Evolutionary conservation across 2,113 vertebrate species (phyloP), one percentile per base, ranked within the genome.

Genomic region (Diglossa brunneiventris): DNA sequence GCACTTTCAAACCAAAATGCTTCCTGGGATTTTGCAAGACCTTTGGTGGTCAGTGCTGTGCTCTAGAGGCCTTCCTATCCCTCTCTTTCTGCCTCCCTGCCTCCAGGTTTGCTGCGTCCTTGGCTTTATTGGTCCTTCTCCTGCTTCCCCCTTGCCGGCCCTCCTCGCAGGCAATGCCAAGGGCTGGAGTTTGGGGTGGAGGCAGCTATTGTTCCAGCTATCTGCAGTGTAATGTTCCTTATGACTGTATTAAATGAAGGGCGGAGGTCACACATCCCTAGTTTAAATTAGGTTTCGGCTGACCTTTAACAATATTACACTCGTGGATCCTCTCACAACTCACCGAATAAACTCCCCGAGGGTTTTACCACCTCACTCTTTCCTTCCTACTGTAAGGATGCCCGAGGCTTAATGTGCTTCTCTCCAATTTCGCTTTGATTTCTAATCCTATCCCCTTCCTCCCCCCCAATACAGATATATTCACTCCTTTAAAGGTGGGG

Each of bases 231-330:
- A 96, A 95, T 91, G 92, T 84, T 97, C 87, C 92, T 92, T 97
- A 92, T 11, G 83, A 97, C 95, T 96, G 94, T 97, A 95, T 95
- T 96, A 97, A 97, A 97, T 97, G 94, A 95, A 96, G 96, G 96
- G 96, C 78, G 96, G 96, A 92, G 96, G 96, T 97, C 95, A 97
- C 94, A 97, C 95, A 92, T 94, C 89, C 94, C 94, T 64, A 89
- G 87, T 91, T 96, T 97, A 97, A 97, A 96, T 94, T 92, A 95
- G 94, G 89, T 95, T 94, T 95, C 79, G 14, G 37, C 74, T 96
- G 94, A 97, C 95, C 95, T 97, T 96, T 95, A 95, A 96, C 92
- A 78, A 96, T 97, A 97, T 97, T 96, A 89, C 80, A 84, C 83
- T 95, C 82, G 1, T 89, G 76, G 83, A 96, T 97, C 88, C 53